phyloP scores from a whole-genome alignment of 2,888 invertebrate genomes.

The Brenthis ino region DNA sequence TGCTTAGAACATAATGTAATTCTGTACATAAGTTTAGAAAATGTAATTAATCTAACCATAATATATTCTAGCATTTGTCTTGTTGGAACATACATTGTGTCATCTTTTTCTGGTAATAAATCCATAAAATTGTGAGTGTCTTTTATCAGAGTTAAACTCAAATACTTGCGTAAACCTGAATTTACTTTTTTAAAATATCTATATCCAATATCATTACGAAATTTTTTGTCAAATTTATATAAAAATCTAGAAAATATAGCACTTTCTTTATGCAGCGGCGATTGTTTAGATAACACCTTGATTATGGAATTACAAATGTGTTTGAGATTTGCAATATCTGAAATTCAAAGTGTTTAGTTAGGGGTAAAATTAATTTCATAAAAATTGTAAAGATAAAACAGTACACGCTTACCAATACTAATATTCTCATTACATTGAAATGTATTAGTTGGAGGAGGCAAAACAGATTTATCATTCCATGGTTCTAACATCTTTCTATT shows the following conservation, averaged over 20 bases:
- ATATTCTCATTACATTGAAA: conserved; percentile 45
- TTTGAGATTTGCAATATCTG: conserved; percentile 57
- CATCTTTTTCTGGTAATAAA: conserved; percentile 55
- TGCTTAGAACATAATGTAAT: conserved; percentile 72
- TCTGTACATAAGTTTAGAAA: conserved; percentile 79
- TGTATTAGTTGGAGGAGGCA: conserved; percentile 68
- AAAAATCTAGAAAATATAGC: conserved; percentile 80
- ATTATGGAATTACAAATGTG: conserved; percentile 55
- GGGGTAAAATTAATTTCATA: background rate
- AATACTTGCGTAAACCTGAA: conserved; percentile 75
- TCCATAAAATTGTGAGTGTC: conserved; percentile 64
- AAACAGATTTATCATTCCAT: conserved; percentile 62
- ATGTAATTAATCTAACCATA: conserved; percentile 77
- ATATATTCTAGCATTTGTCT: conserved; percentile 83
- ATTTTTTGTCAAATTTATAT: conserved; percentile 83
- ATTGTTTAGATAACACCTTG: conserved; percentile 65
- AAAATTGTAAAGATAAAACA: background rate
- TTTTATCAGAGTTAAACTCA: conserved; percentile 69
- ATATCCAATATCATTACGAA: conserved; percentile 81
- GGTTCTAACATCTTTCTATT: conserved; percentile 56
- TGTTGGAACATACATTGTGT: conserved; percentile 69
- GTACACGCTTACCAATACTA: conserved; percentile 47
- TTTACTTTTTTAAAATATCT: conserved; percentile 80
- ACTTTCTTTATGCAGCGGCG: conserved; percentile 78
- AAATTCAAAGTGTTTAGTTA: background rate